Conservation (phyloP, 2,113 vertebrate genomes). For the Rhineura floridana region DNA sequence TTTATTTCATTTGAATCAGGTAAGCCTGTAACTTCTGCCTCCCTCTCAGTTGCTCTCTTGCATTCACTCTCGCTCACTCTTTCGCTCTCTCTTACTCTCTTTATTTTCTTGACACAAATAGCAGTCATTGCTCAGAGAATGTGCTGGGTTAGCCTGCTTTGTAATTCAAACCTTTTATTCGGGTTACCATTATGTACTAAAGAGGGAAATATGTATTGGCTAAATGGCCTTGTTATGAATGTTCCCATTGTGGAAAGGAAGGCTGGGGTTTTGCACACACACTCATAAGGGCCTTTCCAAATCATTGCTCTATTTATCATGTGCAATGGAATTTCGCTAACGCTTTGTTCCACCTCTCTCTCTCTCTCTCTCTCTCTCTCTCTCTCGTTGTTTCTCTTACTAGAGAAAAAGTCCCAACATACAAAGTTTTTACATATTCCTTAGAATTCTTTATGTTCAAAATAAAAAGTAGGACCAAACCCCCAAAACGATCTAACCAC, state of each 20-base stretch:
- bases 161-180: constrained; percentile 83
- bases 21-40: constrained; percentile 41
- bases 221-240: constrained; percentile 68
- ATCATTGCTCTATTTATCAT: constrained; percentile 28
- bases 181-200: constrained; percentile 75
- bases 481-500: background rate
- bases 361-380: background rate
- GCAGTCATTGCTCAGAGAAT: constrained; percentile 76
- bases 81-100: constrained; percentile 59
- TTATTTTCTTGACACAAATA: constrained; percentile 83
- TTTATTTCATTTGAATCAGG: constrained; percentile 53
- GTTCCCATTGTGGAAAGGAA: constrained; percentile 42
- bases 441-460: constrained; percentile 9
- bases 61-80: constrained; percentile 50
- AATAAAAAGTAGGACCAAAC: constrained; percentile 7
- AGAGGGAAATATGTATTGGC: constrained; percentile 77
- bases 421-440: constrained; percentile 1
- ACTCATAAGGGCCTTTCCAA: constrained; percentile 15
- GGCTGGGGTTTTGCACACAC: rapidly evolving
- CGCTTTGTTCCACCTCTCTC: constrained; percentile 28
- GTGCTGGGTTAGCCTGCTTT: constrained; percentile 74
- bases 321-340: constrained; percentile 37
- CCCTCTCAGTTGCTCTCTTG: constrained; percentile 37
- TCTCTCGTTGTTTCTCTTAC: constrained; percentile 6
- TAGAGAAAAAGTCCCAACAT: background rate